phyloP scores from a whole-genome alignment of 2,888 invertebrate genomes.

The Adelognathus sp. region DNA sequence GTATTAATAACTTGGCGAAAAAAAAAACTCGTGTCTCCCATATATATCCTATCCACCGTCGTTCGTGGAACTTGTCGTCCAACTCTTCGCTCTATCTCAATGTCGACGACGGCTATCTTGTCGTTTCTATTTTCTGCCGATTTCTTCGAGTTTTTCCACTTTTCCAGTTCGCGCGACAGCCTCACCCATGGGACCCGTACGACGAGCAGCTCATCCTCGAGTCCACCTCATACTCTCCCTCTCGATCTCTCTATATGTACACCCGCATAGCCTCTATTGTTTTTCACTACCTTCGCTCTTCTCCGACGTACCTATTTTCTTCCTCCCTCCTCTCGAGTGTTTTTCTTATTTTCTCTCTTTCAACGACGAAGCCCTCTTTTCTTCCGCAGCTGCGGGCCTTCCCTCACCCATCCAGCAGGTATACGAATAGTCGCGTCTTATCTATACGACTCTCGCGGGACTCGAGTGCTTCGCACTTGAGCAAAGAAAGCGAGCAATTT shows the following conservation, averaged over 20 bases:
- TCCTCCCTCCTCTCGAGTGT: conserved; percentile 19
- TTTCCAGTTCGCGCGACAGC: conserved; percentile 25
- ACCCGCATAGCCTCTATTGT: conserved; percentile 9
- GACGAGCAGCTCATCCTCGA: background rate
- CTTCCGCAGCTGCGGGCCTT: background rate
- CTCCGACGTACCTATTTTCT: conserved; percentile 33
- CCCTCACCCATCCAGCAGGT: background rate
- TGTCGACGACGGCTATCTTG: background rate
- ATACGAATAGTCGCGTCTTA: conserved; percentile 31
- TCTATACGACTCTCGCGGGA: conserved; percentile 27
- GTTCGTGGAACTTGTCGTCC: conserved; percentile 7
- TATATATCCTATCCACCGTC: background rate
- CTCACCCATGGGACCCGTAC: conserved; percentile 24
- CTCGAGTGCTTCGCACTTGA: background rate
- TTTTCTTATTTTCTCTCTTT: conserved; percentile 5
- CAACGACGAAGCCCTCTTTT: background rate
- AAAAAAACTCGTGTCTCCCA: too few relatives aligned
- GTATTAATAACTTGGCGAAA: too few relatives aligned
- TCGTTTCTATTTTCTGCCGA: conserved; percentile 50
- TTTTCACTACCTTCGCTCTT: conserved; percentile 26
- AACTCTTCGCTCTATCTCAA: conserved; percentile 29
- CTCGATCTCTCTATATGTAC: background rate
- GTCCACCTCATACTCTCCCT: background rate
- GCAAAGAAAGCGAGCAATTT: conserved; percentile 19
- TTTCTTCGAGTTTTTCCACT: conserved; percentile 26